Evolutionary conservation across 2,888 invertebrate species (phyloP).

Genomic region (Eristalis arbustorum): DNA sequence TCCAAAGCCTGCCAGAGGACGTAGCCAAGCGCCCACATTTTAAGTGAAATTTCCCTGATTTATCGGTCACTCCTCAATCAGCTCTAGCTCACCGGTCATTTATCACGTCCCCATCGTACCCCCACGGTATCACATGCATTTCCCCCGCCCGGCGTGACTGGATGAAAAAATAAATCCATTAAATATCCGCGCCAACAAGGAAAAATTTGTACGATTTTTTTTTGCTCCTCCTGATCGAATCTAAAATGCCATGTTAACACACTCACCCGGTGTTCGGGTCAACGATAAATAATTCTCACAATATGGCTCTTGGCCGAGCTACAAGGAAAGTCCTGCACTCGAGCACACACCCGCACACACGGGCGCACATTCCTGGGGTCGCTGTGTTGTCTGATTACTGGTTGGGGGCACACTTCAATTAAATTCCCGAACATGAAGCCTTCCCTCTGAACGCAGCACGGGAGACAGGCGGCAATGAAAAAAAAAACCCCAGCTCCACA

Average conservation of each 20-base stretch:
- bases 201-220: conserved; percentile 2
- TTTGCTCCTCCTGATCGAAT: conserved; percentile 45
- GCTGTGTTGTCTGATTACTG: conserved; percentile 52
- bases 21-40: neutral
- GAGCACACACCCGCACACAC: neutral
- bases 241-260: conserved; percentile 69
- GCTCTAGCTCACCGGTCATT: neutral
- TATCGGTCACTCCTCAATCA: neutral
- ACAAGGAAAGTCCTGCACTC: neutral
- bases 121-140: neutral
- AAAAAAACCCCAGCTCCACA: conserved; percentile 21
- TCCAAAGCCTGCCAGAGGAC: neutral
- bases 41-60: neutral
- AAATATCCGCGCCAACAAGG: conserved; percentile 41
- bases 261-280: conserved; percentile 63
- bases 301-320: conserved; percentile 44
- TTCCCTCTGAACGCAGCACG: conserved; percentile 9
- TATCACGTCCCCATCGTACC: neutral
- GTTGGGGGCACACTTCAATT: conserved; percentile 71
- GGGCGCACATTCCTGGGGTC: conserved; percentile 34
- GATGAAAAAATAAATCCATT: conserved; percentile 29
- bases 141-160: neutral
- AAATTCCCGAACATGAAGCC: conserved; percentile 70
- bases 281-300: conserved; percentile 66
- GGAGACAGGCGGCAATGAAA: conserved; percentile 11